Evolutionary conservation across 2,888 invertebrate species (phyloP), one percentile per base, ranked within the genome.

Genomic region (Eulithis testata): DNA sequence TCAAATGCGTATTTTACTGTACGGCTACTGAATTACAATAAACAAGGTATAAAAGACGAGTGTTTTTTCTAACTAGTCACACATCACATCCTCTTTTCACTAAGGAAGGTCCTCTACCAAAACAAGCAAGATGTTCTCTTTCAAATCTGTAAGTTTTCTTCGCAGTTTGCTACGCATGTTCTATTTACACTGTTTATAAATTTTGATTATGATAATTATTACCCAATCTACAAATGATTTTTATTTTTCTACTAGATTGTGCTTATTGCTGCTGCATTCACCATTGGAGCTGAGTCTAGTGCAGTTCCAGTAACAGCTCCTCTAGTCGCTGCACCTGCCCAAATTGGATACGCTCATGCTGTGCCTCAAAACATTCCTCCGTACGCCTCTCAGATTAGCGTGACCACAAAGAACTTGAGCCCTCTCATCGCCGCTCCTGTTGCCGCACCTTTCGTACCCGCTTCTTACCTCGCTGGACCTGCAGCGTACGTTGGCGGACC

Each of bases 301-400:
- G 88, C 81, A 60, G 84, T 90, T 12, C 83, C 87, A 14, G 81
- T 81, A 3, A 79, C 78, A 52, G 85, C 90, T 21, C 90, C 91
- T 0, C 73, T 95, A 2, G 81, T 93, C 8, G 90, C 94, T 7
- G 90, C 94, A 11, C 93, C 94, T n/a, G 92, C 94, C 21, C 94
- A 94, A 2, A 80, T 94, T 36, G 94, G 94, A 12, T 95, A 95
- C 73, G 89, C 88, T 63, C 93, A 91, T 74, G 93, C 94, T 12
- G 91, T 95, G 31, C 95, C 95, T 0, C 94, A 95, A 71, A 95
- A 95, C 72, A 89, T 95, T 51, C 94, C 94, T 55, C 95, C 95
- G 2, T 95, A 94, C 73, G 94, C 95, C 2, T 93, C 94, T 3
- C 94, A 95, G 82, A 85, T 95, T 65, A 95, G 90, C 82, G 90